Conservation (phyloP, 1,140 invertebrate genomes). For the Temnothorax longispinosus region DNA sequence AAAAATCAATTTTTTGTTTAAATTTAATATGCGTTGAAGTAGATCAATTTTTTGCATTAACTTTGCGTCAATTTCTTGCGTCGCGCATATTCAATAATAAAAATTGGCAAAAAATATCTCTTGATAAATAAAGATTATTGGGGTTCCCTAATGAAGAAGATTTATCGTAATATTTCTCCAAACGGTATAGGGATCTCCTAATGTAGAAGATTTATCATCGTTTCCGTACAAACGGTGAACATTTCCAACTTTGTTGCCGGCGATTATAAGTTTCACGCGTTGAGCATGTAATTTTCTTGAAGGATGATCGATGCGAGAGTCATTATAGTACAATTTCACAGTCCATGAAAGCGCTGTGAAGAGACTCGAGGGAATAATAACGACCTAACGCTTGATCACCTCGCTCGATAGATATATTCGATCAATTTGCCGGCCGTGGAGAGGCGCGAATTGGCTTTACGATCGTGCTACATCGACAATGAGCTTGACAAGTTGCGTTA, state of each 20-base stretch:
- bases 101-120: background rate
- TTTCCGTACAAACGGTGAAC: background rate
- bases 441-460: background rate
- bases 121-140: too few relatives aligned
- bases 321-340: background rate
- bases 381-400: background rate
- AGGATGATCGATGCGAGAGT: background rate
- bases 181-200: too few relatives aligned
- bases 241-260: background rate
- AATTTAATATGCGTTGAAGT: background rate
- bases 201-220: background rate
- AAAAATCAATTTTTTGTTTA: background rate
- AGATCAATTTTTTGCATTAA: background rate
- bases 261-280: background rate
- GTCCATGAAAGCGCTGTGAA: background rate
- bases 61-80: background rate
- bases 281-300: background rate
- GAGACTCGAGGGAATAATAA: background rate
- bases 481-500: background rate
- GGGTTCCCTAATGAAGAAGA: too few relatives aligned
- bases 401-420: background rate
- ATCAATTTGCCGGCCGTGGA: background rate
- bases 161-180: too few relatives aligned
- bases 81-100: background rate
- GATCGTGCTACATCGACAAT: background rate